Evolutionary conservation across 2,113 vertebrate species (phyloP).

Genomic region (Crotalus horridus): DNA sequence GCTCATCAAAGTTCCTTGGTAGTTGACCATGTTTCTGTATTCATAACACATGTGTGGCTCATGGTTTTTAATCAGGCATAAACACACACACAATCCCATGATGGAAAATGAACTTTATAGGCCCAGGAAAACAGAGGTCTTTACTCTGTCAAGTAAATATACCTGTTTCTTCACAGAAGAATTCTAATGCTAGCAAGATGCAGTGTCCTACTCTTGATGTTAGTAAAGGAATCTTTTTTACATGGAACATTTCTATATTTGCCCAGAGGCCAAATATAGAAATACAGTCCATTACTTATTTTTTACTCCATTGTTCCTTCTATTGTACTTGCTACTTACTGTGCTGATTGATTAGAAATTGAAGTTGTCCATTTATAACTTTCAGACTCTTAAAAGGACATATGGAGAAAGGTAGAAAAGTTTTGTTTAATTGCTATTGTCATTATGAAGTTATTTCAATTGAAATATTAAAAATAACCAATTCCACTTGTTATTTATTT

Average conservation of each 20-base stretch:
- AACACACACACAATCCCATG: not conserved
- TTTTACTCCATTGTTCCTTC: not conserved
- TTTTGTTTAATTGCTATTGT: not conserved
- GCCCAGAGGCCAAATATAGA: not conserved
- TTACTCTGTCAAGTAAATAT: not conserved
- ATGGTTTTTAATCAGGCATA: not conserved
- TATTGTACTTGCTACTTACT: not conserved
- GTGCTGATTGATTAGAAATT: not conserved
- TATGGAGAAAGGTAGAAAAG: not conserved
- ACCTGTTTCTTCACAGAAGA: not conserved
- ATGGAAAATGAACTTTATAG: not conserved
- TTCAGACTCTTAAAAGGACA: not conserved
- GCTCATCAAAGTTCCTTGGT: not conserved
- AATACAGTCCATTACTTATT: not conserved
- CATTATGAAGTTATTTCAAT: not conserved
- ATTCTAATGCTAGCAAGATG: not conserved
- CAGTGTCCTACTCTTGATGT: not conserved
- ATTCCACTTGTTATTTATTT: not conserved
- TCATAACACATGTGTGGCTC: not conserved
- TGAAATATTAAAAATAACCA: not conserved
- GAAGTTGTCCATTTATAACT: not conserved
- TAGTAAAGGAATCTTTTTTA: not conserved
- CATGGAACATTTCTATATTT: not conserved
- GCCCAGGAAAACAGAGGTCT: not conserved
- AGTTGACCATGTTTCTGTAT: not conserved